Evolutionary conservation across 2,888 invertebrate genomes (phyloP).

Genomic region (Trypoxylon attenuatum): DNA sequence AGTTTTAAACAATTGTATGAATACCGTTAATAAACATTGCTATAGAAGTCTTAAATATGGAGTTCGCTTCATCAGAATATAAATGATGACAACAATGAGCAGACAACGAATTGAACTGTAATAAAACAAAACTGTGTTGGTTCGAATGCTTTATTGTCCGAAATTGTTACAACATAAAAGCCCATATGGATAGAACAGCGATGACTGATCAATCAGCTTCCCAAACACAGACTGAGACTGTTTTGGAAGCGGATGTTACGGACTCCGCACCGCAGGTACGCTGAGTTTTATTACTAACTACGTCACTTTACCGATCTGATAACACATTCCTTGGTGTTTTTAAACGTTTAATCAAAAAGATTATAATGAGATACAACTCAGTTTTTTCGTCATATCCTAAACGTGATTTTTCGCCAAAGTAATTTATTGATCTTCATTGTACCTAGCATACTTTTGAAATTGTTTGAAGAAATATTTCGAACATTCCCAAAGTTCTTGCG

Average conservation of each 20-base stretch:
- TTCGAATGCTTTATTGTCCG: too few species aligned
- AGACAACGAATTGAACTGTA: too few species aligned
- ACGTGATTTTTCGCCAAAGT: background rate
- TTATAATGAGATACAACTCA: background rate
- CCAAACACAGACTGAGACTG: slow-evolving; percentile 69
- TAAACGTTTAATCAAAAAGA: background rate
- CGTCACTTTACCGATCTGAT: slow-evolving; percentile 15
- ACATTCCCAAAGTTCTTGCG: too few species aligned
- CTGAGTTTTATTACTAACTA: background rate
- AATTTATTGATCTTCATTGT: too few species aligned
- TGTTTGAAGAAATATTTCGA: too few species aligned
- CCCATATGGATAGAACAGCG: slow-evolving; percentile 60
- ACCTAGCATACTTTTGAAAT: too few species aligned
- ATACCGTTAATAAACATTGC: background rate
- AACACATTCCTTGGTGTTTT: background rate
- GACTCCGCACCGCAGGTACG: slow-evolving; percentile 67
- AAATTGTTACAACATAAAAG: too few species aligned
- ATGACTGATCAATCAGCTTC: slow-evolving; percentile 65
- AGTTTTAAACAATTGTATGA: background rate
- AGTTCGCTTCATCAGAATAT: slow-evolving; percentile 27
- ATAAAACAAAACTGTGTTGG: too few species aligned
- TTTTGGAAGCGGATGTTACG: slow-evolving; percentile 62
- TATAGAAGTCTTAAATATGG: slow-evolving; percentile 25
- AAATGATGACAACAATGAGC: slow-evolving; percentile 30
- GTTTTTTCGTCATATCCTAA: background rate